phyloP scores from a whole-genome alignment of 2,113 vertebrate genomes.

The Lycaon pictus region DNA sequence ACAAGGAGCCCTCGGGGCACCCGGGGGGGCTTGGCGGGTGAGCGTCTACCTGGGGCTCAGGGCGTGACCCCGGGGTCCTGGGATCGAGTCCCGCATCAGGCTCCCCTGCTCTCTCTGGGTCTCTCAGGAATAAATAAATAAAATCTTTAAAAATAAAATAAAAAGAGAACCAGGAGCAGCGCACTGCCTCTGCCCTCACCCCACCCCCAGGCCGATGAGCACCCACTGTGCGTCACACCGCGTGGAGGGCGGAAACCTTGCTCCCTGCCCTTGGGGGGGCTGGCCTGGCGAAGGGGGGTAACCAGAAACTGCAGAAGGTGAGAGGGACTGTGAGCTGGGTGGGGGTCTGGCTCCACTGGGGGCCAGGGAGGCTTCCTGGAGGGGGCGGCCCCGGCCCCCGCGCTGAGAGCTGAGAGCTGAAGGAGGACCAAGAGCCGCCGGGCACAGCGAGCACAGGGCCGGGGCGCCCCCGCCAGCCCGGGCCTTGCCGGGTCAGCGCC shows the following conservation, averaged over 20 bases:
- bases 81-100: too few relatives aligned
- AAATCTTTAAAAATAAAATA: too few relatives aligned
- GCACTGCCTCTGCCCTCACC: too few relatives aligned
- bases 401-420: background rate
- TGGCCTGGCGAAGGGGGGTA: background rate
- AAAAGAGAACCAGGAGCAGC: too few relatives aligned
- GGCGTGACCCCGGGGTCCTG: too few relatives aligned
- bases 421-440: background rate
- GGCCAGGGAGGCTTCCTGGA: background rate
- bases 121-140: too few relatives aligned
- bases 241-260: background rate
- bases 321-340: background rate
- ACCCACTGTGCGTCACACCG: rapidly evolving
- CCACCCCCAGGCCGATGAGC: background rate
- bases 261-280: background rate
- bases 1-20: background rate
- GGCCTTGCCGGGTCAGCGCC: background rate
- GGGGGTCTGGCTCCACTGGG: too few relatives aligned
- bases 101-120: too few relatives aligned
- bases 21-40: too few relatives aligned
- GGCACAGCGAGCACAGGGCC: background rate
- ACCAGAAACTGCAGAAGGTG: background rate
- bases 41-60: too few relatives aligned
- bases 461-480: background rate
- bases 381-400: background rate